Base-by-base conservation (phyloP, 1,140 invertebrate genomes). In the Saccostrea echinata region DNA sequence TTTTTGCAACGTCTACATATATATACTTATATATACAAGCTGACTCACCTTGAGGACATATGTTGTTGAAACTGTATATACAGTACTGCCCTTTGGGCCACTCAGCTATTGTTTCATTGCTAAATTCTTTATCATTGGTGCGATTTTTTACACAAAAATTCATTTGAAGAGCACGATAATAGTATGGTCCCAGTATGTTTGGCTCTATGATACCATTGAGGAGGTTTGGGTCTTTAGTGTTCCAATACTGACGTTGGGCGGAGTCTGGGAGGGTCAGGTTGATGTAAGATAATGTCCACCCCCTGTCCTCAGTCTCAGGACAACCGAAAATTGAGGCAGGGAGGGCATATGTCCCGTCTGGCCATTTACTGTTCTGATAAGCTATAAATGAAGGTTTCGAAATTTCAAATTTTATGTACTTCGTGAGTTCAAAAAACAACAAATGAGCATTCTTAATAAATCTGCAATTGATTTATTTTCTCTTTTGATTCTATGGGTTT, bases 261-360 rank as follows among this genome's bases (percentile, higher is more conserved):
- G 52, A 11, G 12, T 51, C 0, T 0, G 84, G 87, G 13, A 85
- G 27, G 1, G 83, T 84, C 16, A 88, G 27, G n/a, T 88, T 88
- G 51, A 88, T 80, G n/a, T 84, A 88, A 43, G 83, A 30, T 33
- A 6, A 12, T 21, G 64, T 18, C 87, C 87, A 88, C 0, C 53
- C 53, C 16, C 55, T 68, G 18, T 68, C 43, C 3, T 76, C 82
- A 9, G 27, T 53, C 43, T 88, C 87, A 57, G 87, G 87, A 53
- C 87, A 88, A 12, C 87, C 87, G 33, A 76, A 88, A 18, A 88
- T 88, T 53, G 82, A 71, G 0, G 68, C 53, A 16, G 84, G 83
- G 12, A 88, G 33, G n/a, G 83, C 83, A 52, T 80, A 84, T 11
- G 13, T 24, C 53, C 83, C 87, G 1, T 21, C 24, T 33, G 87